A percentile compares a stretch with the other conserved stretches of the same genome.
phyloP scores from a whole-genome alignment of 1,140 invertebrate genomes.

The Magallana gigas region DNA sequence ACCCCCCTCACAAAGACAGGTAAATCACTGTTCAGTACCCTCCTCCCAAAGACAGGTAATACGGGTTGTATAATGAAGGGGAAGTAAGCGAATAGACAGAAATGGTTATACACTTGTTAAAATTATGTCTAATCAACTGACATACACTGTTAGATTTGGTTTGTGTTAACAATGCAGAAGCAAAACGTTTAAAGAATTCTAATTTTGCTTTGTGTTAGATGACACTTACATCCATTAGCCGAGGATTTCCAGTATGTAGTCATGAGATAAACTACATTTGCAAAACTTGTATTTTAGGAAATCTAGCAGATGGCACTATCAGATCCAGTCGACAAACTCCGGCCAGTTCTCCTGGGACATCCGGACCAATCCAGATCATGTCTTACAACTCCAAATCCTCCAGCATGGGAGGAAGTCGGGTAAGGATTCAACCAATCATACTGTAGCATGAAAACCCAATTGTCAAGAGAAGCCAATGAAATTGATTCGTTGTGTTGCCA shows the following conservation, averaged over 20 bases:
- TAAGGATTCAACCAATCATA: constrained; percentile 49
- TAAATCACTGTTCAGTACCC: constrained; percentile 50
- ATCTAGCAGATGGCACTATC: constrained; percentile 69
- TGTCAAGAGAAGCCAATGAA: background rate
- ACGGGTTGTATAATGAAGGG: no score
- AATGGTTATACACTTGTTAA: no score
- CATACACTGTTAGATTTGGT: no score
- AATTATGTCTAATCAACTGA: no score
- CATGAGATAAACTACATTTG: background rate
- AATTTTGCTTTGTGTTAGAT: no score
- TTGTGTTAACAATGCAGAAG: no score
- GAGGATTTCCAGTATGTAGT: no score
- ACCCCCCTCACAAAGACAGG: constrained; percentile 90
- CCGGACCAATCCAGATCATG: constrained; percentile 50
- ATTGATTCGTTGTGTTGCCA: background rate
- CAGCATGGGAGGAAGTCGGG: constrained; percentile 71
- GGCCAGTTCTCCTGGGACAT: constrained; percentile 57
- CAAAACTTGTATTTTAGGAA: constrained; percentile 58
- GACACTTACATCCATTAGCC: no score
- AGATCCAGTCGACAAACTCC: constrained; percentile 24
- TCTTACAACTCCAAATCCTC: constrained; percentile 51
- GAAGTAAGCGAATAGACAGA: no score
- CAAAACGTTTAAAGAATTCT: no score
- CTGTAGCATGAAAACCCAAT: background rate
- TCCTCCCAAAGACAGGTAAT: constrained; percentile 24